Evolutionary conservation across 2,113 vertebrate species (phyloP).

Genomic region (Melospiza melodia): DNA sequence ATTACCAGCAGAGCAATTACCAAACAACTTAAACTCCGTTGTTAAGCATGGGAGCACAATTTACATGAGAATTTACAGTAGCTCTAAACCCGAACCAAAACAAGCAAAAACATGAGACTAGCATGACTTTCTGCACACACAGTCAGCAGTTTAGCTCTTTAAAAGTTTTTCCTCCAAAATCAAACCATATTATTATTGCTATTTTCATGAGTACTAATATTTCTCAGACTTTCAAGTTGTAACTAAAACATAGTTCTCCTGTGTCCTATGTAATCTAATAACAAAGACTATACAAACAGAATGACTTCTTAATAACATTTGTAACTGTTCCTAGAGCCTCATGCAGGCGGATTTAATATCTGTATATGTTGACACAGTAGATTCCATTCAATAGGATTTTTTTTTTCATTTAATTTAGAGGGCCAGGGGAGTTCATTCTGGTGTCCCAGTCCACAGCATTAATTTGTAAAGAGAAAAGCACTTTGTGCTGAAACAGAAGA

Average conservation of each 20-base stretch:
- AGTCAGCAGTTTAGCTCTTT: not conserved
- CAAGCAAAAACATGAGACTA: not conserved
- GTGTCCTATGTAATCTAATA: conserved; percentile 15
- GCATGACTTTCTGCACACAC: not conserved
- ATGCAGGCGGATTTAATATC: not conserved
- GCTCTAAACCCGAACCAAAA: not conserved
- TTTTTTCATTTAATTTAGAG: not conserved
- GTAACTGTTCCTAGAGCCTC: not conserved
- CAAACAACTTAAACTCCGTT: not conserved
- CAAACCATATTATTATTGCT: not conserved
- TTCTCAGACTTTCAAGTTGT: not conserved
- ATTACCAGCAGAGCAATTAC: not conserved
- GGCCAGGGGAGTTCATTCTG: not conserved
- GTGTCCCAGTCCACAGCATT: not conserved
- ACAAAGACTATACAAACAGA: conserved; percentile 1
- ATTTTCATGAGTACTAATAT: not conserved
- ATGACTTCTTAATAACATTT: conserved; percentile 24
- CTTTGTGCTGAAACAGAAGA: conserved; percentile 26
- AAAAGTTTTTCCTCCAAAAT: not conserved
- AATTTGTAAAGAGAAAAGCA: conserved; percentile 18
- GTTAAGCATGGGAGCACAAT: not conserved
- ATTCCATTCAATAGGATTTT: not conserved
- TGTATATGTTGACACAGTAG: conserved; percentile 20
- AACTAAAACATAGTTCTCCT: not conserved
- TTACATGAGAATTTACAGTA: conserved; percentile 15